Base-by-base conservation (phyloP, 1,140 invertebrate genomes). In the Dryas iulia region DNA sequence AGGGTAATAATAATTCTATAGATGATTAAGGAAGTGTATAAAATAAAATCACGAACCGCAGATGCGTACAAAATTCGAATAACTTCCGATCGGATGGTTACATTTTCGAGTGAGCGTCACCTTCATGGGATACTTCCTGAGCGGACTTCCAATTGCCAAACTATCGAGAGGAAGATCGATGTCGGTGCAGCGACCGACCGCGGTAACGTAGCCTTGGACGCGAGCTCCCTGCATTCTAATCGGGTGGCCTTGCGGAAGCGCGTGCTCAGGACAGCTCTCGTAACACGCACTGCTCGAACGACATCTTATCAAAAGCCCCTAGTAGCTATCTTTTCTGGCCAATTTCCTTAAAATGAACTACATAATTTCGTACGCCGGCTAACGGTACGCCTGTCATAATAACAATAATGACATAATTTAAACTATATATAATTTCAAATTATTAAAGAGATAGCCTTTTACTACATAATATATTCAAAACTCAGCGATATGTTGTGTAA, bases 171-270 rank as follows among this genome's bases (percentile, higher is more conserved):
- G 83, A 89, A 89, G 85, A 86, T 81, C 33, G 75, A 33, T 72
- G 74, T 59, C 82, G 81, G 86, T 86, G 83, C 84, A 88, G 74
- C 86, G 86, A 90, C 86, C 89, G 87, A 79, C 82, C 83, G 81
- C 76, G 70, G 77, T 74, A 73, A 62, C 78, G 74, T 81, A 89
- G 86, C 89, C 89, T 91, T 91, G 89, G 87, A 82, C 84, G 87
- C 85, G 84, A 89, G 89, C 87, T 82, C 82, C 81, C 80, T 88
- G 89, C 87, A 90, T 91, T 87, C 84, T 91, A 91, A 91, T 89
- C 83, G 75, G 66, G 77, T 84, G 89, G 89, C 89, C 89, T 91
- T 89, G 86, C 86, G 85, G 86, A 91, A 90, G 85, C 80, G 85
- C 82, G 83, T 85, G 86, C 78, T 78, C 77, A 64, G 70, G 73